These are phyloP conservation scores for Aspidoscelis tigris DNA, from an alignment of 2,113 vertebrate genomes.

Conservation along the genomic window DNA sequence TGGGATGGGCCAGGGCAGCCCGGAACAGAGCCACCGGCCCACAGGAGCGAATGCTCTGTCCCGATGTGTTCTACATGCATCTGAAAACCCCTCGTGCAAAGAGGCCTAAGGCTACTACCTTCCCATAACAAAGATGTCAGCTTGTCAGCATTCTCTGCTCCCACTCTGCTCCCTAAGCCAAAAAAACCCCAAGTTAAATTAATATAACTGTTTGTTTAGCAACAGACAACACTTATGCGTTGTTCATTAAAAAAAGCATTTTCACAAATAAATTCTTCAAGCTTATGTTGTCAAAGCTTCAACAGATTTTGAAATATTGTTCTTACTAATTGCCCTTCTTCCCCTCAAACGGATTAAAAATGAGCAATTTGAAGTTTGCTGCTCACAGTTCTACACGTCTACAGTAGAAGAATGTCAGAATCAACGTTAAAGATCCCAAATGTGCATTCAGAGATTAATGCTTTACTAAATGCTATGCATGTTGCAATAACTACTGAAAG, in stretches of 20 bases:
- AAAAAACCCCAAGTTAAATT: not conserved
- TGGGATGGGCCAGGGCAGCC: too few relatives aligned
- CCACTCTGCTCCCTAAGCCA: not conserved
- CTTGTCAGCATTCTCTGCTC: not conserved
- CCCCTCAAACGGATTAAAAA: not conserved
- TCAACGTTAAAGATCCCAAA: not conserved
- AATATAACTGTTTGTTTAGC: not conserved
- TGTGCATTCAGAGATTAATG: not conserved
- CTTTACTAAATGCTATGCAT: not conserved
- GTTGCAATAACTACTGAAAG: conserved; percentile 44
- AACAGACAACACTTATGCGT: not conserved
- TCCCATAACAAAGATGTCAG: not conserved
- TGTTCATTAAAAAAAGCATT: not conserved
- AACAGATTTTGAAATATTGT: not conserved
- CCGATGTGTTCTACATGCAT: too few relatives aligned
- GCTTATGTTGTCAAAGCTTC: not conserved
- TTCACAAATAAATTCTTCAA: conserved; percentile 20
- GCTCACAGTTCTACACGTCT: not conserved
- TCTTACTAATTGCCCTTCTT: not conserved
- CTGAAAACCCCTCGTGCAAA: too few relatives aligned
- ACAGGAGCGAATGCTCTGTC: too few relatives aligned
- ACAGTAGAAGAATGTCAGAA: not conserved
- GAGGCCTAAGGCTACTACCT: too few relatives aligned
- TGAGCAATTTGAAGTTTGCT: not conserved
- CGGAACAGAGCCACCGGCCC: too few relatives aligned